Conservation (phyloP, 2,888 invertebrate species). For the Synanthedon myopaeformis region DNA sequence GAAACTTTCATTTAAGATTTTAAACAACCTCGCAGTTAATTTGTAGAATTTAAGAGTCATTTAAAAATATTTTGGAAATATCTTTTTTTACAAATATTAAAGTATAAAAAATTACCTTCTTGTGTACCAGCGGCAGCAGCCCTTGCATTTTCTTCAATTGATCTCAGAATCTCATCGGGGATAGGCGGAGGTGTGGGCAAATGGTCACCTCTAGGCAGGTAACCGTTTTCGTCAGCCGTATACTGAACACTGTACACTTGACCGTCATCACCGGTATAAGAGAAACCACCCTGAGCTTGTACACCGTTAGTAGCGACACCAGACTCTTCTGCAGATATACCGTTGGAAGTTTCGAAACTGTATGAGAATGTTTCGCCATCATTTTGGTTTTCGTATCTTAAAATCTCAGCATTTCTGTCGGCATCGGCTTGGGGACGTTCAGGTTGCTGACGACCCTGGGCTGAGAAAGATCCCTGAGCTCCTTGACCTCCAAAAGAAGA, state of each 20-base stretch:
- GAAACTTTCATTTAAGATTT: no score
- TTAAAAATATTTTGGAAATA: neutral
- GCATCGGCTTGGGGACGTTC: constrained; percentile 46
- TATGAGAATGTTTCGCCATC: constrained; percentile 52
- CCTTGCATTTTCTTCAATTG: constrained; percentile 50
- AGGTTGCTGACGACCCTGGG: constrained; percentile 20
- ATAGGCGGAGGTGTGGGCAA: constrained; percentile 59
- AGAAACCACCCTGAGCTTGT: constrained; percentile 49
- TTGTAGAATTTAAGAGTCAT: no score
- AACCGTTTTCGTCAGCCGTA: constrained; percentile 62
- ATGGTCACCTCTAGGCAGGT: constrained; percentile 50
- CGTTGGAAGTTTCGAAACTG: constrained; percentile 58
- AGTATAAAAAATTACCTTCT: constrained; percentile 37
- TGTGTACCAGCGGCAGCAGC: constrained; percentile 60
- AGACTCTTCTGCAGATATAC: constrained; percentile 56
- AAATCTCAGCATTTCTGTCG: constrained; percentile 46
- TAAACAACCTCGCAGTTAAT: no score
- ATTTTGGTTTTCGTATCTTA: constrained; percentile 49
- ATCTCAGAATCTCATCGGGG: constrained; percentile 54
- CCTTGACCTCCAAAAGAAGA: constrained; percentile 9
- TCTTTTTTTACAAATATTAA: neutral
- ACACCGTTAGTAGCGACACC: constrained; percentile 58
- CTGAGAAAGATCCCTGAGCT: constrained; percentile 11
- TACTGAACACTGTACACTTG: constrained; percentile 48
- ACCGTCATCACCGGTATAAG: constrained; percentile 59